Conservation (phyloP, 2,113 vertebrate species). For the Brienomyrus longianalis region DNA sequence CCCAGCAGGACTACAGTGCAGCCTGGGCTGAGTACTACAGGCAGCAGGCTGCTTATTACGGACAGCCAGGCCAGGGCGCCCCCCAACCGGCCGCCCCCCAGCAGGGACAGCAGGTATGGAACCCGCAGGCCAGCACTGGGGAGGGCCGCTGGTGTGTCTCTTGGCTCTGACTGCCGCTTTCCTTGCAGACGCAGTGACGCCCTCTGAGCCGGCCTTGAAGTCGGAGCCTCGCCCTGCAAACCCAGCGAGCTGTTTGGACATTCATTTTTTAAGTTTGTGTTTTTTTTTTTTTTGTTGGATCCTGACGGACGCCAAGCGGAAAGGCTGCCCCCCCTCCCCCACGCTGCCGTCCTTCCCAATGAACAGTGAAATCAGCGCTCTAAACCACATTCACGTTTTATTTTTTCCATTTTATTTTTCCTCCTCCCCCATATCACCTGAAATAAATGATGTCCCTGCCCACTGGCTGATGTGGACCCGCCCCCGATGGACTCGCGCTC, state of each 20-base stretch:
- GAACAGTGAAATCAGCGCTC: not conserved
- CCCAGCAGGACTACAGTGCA: conserved; percentile 79
- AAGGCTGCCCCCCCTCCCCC: not conserved
- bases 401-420: not conserved
- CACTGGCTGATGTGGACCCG: conserved; percentile 40
- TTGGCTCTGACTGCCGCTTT: not conserved
- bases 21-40: conserved; percentile 92
- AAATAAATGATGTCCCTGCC: conserved; percentile 12
- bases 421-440: not conserved
- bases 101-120: conserved; percentile 48
- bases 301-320: not conserved
- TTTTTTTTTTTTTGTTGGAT: not conserved
- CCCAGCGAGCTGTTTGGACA: conserved; percentile 18
- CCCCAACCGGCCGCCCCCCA: conserved; percentile 70
- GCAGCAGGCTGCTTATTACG: conserved; percentile 87
- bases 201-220: not conserved
- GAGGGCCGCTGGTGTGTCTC: not conserved
- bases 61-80: conserved; percentile 66
- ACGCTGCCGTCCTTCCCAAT: not conserved
- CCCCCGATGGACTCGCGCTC: conserved; percentile 38
- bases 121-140: not conserved
- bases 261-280: not conserved
- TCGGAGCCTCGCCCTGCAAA: conserved; percentile 1
- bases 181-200: conserved; percentile 60
- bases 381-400: not conserved